Percentiles rank a stretch among this genome's conserved stretches.
These are phyloP conservation scores for Zingel zingel DNA, from an alignment of 2,113 vertebrate species.

Conservation along the genomic window DNA sequence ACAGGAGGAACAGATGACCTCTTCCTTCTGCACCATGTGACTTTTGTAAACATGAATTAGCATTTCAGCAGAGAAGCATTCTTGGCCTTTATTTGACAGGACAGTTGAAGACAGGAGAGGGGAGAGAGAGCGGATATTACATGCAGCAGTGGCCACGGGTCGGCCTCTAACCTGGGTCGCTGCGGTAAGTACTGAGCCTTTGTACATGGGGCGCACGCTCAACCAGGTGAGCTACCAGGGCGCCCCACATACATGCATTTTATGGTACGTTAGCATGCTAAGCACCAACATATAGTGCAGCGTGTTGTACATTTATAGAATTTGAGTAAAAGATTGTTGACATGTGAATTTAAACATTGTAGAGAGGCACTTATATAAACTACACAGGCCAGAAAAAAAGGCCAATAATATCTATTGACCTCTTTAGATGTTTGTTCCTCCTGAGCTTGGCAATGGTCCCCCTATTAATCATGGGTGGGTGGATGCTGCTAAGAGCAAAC, in stretches of 20 bases:
- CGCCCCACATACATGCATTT: no score
- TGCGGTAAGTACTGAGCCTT: no score
- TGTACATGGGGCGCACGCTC: no score
- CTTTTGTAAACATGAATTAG: not conserved
- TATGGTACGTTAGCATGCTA: not conserved
- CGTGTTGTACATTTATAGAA: not conserved
- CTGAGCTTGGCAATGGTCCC: conserved; percentile 6
- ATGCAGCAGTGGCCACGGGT: no score
- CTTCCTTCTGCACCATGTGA: not conserved
- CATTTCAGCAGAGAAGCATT: not conserved
- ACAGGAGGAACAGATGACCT: conserved; percentile 16
- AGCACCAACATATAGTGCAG: not conserved
- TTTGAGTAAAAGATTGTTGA: conserved; percentile 10
- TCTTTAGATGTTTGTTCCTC: conserved; percentile 33
- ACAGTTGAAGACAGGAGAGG: no score
- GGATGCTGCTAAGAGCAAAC: conserved; percentile 51
- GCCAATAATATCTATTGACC: conserved; percentile 39
- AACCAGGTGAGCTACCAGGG: no score
- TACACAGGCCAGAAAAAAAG: conserved; percentile 4
- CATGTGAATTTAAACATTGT: conserved; percentile 26
- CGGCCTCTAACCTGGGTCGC: no score
- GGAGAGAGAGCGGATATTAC: no score
- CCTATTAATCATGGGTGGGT: conserved; percentile 57
- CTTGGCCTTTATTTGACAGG: no score
- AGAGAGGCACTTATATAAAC: conserved; percentile 23